Evolutionary conservation across 2,888 invertebrate genomes (phyloP).

Genomic region (Leptinotarsa haldemani): DNA sequence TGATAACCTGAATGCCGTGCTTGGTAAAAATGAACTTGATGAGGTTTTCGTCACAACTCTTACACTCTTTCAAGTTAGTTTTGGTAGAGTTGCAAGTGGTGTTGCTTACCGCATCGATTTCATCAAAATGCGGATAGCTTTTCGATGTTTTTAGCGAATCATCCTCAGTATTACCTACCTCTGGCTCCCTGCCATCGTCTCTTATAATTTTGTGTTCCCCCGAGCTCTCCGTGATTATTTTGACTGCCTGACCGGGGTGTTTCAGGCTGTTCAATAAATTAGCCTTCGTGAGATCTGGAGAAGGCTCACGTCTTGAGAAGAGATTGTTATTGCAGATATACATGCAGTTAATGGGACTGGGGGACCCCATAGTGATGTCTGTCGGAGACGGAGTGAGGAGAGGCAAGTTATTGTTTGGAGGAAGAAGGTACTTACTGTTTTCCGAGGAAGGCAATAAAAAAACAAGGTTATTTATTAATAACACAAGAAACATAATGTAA

Average conservation of each 20-base stretch:
- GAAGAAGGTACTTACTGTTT: slow-evolving; percentile 65
- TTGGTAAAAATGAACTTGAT: slow-evolving; percentile 81
- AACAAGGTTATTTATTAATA: neutral
- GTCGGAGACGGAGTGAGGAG: slow-evolving; percentile 69
- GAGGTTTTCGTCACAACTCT: slow-evolving; percentile 66
- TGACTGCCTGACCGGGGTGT: slow-evolving; percentile 80
- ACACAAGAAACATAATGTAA: neutral
- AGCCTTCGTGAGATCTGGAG: slow-evolving; percentile 55
- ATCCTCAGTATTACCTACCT: slow-evolving; percentile 55
- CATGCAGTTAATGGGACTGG: slow-evolving; percentile 65
- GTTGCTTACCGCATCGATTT: slow-evolving; percentile 43
- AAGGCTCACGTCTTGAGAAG: slow-evolving; percentile 54
- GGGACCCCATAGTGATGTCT: slow-evolving; percentile 68
- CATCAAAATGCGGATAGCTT: slow-evolving; percentile 61
- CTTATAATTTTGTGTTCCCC: slow-evolving; percentile 64
- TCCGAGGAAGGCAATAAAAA: slow-evolving; percentile 30
- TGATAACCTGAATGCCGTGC: slow-evolving; percentile 83
- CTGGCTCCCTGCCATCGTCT: slow-evolving; percentile 46
- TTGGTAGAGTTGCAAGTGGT: slow-evolving; percentile 51
- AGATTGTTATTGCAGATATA: slow-evolving; percentile 65
- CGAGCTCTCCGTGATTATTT: slow-evolving; percentile 72
- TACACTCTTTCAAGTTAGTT: slow-evolving; percentile 68
- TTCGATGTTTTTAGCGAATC: slow-evolving; percentile 61
- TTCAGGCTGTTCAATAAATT: slow-evolving; percentile 58
- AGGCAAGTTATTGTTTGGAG: slow-evolving; percentile 44